A percentile compares a stretch with the other conserved stretches of the same genome.
phyloP scores from a whole-genome alignment of 2,888 invertebrate genomes.

The Tinea trinotella region DNA sequence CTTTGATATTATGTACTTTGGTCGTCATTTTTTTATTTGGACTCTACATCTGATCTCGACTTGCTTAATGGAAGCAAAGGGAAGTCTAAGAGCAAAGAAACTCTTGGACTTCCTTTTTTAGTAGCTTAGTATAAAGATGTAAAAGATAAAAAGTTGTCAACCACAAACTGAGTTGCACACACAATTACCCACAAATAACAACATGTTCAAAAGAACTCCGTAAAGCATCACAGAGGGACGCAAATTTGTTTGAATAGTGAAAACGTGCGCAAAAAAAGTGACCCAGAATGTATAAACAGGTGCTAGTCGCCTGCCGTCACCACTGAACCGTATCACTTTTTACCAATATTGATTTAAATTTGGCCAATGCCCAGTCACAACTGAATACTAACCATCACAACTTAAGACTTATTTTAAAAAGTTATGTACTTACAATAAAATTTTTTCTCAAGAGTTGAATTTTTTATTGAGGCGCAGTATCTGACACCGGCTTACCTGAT shows the following conservation, averaged over 20 bases:
- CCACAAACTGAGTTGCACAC: conserved; percentile 5
- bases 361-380: conserved; percentile 19
- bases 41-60: no score
- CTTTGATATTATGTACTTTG: no score
- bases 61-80: no score
- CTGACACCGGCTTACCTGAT: no score
- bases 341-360: conserved; percentile 32
- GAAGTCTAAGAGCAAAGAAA: no score
- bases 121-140: no score
- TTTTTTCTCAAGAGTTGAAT: no score
- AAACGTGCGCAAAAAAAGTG: conserved; percentile 46
- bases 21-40: no score
- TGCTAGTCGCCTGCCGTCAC: conserved; percentile 27
- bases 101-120: no score
- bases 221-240: conserved; percentile 19
- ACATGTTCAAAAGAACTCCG: background rate
- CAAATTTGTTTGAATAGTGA: conserved; percentile 51
- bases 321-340: conserved; percentile 43
- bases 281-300: conserved; percentile 50
- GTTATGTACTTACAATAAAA: no score
- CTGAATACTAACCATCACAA: background rate
- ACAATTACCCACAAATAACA: conserved; percentile 14
- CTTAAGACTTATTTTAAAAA: background rate
- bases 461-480: no score
- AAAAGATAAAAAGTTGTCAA: no score